Conservation (phyloP, 2,113 vertebrate genomes). For the Rhynchopsitta pachyrhyncha region DNA sequence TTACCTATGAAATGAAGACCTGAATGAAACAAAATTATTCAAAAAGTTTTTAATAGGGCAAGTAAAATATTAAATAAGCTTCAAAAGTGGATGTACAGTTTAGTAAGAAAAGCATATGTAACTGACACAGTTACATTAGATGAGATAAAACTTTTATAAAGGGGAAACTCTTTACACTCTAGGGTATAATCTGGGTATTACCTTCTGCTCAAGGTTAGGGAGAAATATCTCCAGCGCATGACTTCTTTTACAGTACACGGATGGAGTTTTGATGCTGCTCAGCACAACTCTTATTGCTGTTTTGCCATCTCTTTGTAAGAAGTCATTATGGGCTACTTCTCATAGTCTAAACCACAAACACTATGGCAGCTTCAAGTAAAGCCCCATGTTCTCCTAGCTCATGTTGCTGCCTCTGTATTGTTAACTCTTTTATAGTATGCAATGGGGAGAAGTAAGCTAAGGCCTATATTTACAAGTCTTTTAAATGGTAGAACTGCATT, state of each 20-base stretch:
- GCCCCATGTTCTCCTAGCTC: background rate
- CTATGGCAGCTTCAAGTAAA: background rate
- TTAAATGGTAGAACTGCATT: background rate
- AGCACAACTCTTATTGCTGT: background rate
- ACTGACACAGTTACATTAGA: background rate
- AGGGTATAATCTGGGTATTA: background rate
- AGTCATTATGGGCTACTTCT: background rate
- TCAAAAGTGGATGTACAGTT: background rate
- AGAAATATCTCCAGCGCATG: background rate
- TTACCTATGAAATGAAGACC: background rate
- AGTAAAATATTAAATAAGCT: background rate
- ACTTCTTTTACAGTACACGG: background rate
- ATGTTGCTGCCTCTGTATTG: background rate
- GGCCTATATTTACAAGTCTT: background rate
- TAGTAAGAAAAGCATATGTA: background rate
- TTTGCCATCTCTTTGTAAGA: background rate
- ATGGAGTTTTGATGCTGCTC: background rate
- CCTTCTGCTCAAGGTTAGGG: background rate
- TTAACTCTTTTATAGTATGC: background rate
- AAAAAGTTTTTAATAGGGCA: background rate
- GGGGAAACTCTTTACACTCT: background rate
- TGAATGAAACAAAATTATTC: background rate
- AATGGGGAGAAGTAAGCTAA: background rate
- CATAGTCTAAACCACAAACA: background rate
- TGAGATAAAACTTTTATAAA: background rate